A percentile compares a stretch with the other conserved stretches of the same genome.
phyloP scores from a whole-genome alignment of 2,113 vertebrate species.

The Formicarius rufipectus region DNA sequence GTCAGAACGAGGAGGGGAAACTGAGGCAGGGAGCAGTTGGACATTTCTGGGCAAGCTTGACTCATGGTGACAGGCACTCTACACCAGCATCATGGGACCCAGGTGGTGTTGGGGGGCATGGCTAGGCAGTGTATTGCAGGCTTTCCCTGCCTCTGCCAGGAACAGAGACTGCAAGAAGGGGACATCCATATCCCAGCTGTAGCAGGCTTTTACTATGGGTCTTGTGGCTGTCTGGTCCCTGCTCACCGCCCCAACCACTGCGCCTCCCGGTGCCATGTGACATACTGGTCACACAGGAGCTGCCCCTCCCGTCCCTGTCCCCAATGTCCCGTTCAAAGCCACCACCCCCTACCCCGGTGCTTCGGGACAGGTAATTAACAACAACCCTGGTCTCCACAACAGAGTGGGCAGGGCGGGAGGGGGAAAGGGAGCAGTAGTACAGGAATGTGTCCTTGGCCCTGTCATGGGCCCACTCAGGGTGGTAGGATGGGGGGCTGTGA shows the following conservation, averaged over 20 bases:
- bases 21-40: background rate
- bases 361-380: background rate
- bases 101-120: background rate
- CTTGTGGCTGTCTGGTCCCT: background rate
- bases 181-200: background rate
- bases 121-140: accelerated
- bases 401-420: accelerated
- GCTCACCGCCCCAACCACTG: background rate
- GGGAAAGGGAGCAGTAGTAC: background rate
- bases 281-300: background rate
- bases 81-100: accelerated
- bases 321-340: background rate
- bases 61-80: background rate
- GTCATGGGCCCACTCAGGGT: background rate
- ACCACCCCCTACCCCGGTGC: background rate
- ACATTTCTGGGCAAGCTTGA: background rate
- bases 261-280: background rate
- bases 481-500: background rate
- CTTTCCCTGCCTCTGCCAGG: background rate
- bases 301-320: background rate
- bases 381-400: background rate
- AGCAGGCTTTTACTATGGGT: background rate
- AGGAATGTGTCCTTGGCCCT: conserved; percentile 22
- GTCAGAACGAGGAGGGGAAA: background rate
- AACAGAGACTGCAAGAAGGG: background rate